Percentiles rank a stretch among this genome's conserved stretches.
These are phyloP conservation scores for Erpobdella octoculata DNA, from an alignment of 2,888 invertebrate species.

Conservation along the genomic window DNA sequence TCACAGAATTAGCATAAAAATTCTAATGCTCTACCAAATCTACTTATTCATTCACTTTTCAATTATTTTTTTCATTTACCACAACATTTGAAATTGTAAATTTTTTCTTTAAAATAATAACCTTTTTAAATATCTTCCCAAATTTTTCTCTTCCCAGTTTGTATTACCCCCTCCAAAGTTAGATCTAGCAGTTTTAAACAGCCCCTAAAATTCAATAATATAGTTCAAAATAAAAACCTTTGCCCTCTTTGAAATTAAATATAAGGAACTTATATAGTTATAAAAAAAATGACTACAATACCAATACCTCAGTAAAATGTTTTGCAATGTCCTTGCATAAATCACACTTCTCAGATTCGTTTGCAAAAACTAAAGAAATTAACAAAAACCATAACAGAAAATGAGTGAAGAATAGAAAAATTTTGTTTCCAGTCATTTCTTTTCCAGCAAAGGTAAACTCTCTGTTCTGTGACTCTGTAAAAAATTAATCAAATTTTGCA, in stretches of 20 bases:
- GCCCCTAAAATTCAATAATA: conserved; percentile 39
- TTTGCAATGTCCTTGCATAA: conserved; percentile 32
- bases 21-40: neutral
- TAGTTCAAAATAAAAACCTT: neutral
- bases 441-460: too few species aligned
- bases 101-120: conserved; percentile 22
- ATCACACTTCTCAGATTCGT: conserved; percentile 29
- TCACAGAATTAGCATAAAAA: too few species aligned
- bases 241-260: neutral
- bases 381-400: too few species aligned
- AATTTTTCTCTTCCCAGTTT: conserved; percentile 47
- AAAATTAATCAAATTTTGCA: neutral
- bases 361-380: neutral
- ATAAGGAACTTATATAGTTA: neutral
- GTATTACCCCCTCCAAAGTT: conserved; percentile 50
- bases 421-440: too few species aligned
- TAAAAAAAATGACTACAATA: neutral
- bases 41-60: neutral
- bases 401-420: too few species aligned
- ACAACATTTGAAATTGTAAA: neutral
- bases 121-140: conserved; percentile 44
- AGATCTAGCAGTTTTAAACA: conserved; percentile 44
- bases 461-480: too few species aligned
- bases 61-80: neutral
- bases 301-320: conserved; percentile 32